These are phyloP conservation scores for Armadillidium nasatum DNA, from an alignment of 1,140 invertebrate species.

Conservation along the genomic window DNA sequence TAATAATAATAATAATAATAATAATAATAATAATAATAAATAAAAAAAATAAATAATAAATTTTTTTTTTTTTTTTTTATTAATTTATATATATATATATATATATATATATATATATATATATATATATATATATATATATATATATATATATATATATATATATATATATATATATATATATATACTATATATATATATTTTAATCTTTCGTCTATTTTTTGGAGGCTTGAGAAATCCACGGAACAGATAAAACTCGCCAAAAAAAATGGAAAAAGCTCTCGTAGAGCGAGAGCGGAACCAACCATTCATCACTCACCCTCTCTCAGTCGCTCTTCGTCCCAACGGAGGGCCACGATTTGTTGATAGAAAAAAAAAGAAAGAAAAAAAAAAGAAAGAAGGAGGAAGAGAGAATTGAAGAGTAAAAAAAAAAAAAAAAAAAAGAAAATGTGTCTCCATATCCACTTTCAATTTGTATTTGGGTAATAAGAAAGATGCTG, in stretches of 20 bases:
- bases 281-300: neutral
- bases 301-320: conserved; percentile 2
- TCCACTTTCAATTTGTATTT: conserved; percentile 6
- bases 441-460: neutral
- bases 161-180: conserved; percentile 11
- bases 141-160: too few species aligned
- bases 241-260: conserved; percentile 4
- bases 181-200: conserved; percentile 4
- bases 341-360: conserved; percentile 7
- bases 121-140: too few species aligned
- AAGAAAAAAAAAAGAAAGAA: neutral
- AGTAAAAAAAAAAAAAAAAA: neutral
- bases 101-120: too few species aligned
- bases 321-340: neutral
- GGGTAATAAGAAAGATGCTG: neutral
- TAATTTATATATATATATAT: too few species aligned
- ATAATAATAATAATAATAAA: too few species aligned
- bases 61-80: too few species aligned
- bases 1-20: too few species aligned
- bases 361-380: conserved; percentile 3
- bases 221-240: conserved; percentile 2
- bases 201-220: neutral
- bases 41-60: too few species aligned
- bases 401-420: neutral
- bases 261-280: neutral